Evolutionary conservation across 92 coral and sea anemone genomes (phyloP).

Genomic region (Montipora capitata): DNA sequence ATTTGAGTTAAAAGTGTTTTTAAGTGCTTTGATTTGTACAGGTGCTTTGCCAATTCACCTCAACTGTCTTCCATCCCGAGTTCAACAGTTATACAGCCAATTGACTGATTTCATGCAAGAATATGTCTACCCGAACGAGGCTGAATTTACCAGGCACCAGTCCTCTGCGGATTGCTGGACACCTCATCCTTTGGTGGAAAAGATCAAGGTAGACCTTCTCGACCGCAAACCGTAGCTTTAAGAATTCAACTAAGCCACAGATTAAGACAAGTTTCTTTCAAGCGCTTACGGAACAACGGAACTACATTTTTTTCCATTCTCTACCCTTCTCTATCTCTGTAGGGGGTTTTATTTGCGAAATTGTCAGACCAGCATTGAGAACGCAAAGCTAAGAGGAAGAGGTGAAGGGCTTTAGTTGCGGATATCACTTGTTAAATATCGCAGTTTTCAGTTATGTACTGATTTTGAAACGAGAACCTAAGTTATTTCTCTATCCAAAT

Average conservation of each 20-base stretch:
- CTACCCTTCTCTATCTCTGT: too few species aligned
- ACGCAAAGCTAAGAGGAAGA: background rate
- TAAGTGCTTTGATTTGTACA: background rate
- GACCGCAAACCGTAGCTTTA: background rate
- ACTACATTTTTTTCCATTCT: too few species aligned
- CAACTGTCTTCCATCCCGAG: conserved; percentile 74
- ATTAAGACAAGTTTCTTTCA: too few species aligned
- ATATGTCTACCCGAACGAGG: conserved; percentile 81
- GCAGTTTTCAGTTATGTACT: too few species aligned
- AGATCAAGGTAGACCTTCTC: conserved; percentile 80
- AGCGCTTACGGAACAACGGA: too few species aligned
- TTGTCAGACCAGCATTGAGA: background rate
- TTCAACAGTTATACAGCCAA: conserved; percentile 75
- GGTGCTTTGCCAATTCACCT: conserved; percentile 83
- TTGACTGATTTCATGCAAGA: conserved; percentile 76
- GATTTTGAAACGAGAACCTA: too few species aligned
- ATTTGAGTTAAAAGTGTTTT: background rate
- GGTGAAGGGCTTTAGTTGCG: background rate
- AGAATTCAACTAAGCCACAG: background rate
- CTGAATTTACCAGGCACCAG: conserved; percentile 75
- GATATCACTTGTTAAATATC: too few species aligned
- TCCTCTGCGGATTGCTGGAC: conserved; percentile 82
- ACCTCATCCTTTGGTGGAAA: conserved; percentile 87
- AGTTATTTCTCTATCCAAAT: too few species aligned
- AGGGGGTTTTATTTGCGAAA: too few species aligned